Conservation (phyloP, 2,797 vertebrate species). For the Galago senegalensis region DNA sequence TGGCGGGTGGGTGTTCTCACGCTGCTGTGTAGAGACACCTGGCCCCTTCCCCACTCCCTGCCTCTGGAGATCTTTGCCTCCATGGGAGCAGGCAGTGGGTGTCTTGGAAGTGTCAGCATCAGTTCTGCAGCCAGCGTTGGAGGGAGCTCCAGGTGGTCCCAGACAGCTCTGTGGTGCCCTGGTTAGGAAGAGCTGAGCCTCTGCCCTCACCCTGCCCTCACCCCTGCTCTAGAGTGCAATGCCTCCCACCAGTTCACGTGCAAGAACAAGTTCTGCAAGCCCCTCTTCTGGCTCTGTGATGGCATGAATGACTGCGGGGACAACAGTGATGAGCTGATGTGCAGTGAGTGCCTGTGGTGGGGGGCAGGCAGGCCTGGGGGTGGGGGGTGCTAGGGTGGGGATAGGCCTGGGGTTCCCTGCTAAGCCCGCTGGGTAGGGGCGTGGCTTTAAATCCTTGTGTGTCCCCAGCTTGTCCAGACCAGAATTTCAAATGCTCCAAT, state of each 20-base stretch:
- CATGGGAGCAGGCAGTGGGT: not conserved
- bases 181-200: not conserved
- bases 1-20: not conserved
- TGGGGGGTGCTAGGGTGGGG: not conserved
- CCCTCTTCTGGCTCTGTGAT: conserved; percentile 95
- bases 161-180: not conserved
- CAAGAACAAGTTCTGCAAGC: conserved; percentile 93
- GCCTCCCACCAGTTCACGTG: conserved; percentile 90
- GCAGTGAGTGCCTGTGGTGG: conserved; percentile 90
- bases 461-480: conserved; percentile 89
- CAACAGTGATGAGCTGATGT: conserved; percentile 93
- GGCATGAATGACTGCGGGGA: conserved; percentile 95
- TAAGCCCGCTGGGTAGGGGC: too few species aligned
- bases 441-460: not conserved
- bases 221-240: conserved; percentile 63
- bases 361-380: not conserved
- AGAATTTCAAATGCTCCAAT: conserved; percentile 89
- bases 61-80: not conserved
- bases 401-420: too few species aligned
- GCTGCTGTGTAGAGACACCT: not conserved
- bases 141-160: not conserved
- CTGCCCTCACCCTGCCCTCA: not conserved
- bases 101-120: not conserved
- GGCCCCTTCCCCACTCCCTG: not conserved
- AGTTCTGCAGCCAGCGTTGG: not conserved